Evolutionary conservation across 2,113 vertebrate species (phyloP).

Genomic region (Scytalopus superciliaris): DNA sequence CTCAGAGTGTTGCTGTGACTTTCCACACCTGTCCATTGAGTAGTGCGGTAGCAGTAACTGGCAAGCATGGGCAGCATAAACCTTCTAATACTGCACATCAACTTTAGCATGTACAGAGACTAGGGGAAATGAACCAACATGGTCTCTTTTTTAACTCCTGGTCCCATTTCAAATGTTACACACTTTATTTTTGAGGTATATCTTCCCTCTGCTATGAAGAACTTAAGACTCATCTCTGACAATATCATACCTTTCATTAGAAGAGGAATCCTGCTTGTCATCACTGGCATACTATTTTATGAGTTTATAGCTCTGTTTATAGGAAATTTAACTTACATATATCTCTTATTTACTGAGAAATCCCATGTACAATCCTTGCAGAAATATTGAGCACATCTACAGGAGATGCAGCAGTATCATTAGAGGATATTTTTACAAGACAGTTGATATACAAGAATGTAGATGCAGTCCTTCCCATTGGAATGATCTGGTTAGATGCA

Average conservation of each 20-base stretch:
- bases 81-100: neutral
- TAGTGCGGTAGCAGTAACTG: neutral
- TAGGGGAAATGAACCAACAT: neutral
- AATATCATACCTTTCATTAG: neutral
- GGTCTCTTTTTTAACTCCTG: neutral
- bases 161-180: neutral
- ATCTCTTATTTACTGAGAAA: neutral
- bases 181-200: neutral
- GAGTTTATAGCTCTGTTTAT: neutral
- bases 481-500: neutral
- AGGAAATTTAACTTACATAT: neutral
- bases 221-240: neutral
- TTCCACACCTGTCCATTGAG: accelerated
- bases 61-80: neutral
- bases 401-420: neutral
- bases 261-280: neutral
- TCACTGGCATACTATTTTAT: neutral
- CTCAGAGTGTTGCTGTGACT: neutral
- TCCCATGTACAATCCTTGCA: neutral
- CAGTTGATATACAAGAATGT: neutral
- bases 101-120: neutral
- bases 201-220: neutral
- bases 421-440: neutral
- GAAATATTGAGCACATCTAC: neutral
- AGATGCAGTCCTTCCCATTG: neutral